Evolutionary conservation across 2,888 invertebrate genomes (phyloP).

Genomic region (Automeris io): DNA sequence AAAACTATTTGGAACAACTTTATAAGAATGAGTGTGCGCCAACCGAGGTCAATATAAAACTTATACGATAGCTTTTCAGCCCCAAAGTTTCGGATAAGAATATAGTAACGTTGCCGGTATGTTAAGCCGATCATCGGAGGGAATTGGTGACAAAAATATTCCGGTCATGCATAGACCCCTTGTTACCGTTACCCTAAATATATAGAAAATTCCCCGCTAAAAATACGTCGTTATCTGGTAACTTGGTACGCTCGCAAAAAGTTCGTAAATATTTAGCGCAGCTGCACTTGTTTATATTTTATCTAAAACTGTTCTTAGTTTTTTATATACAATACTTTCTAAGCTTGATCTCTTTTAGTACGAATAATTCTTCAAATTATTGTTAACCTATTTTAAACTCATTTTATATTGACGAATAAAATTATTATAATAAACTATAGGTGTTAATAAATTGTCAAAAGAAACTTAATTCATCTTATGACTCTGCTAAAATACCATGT

Average conservation of each 20-base stretch:
- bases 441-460: too few species aligned
- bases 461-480: too few species aligned
- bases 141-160: constrained; percentile 73
- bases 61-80: constrained; percentile 49
- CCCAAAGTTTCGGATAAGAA: constrained; percentile 53
- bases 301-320: too few species aligned
- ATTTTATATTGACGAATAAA: too few species aligned
- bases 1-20: constrained; percentile 30
- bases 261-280: constrained; percentile 40
- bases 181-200: constrained; percentile 62
- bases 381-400: too few species aligned
- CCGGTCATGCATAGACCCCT: constrained; percentile 67
- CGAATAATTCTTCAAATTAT: too few species aligned
- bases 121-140: constrained; percentile 63
- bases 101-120: constrained; percentile 55
- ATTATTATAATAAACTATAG: too few species aligned
- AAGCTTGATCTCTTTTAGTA: too few species aligned
- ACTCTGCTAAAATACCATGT: too few species aligned
- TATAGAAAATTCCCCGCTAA: constrained; percentile 51
- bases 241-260: constrained; percentile 50
- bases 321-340: too few species aligned
- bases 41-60: constrained; percentile 43
- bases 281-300: constrained; percentile 33
- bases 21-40: constrained; percentile 38
- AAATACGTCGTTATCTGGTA: constrained; percentile 39